Percentiles rank a stretch among this genome's conserved stretches.
phyloP scores from a whole-genome alignment of 2,888 invertebrate genomes.

The Blastobasis lacticolella region DNA sequence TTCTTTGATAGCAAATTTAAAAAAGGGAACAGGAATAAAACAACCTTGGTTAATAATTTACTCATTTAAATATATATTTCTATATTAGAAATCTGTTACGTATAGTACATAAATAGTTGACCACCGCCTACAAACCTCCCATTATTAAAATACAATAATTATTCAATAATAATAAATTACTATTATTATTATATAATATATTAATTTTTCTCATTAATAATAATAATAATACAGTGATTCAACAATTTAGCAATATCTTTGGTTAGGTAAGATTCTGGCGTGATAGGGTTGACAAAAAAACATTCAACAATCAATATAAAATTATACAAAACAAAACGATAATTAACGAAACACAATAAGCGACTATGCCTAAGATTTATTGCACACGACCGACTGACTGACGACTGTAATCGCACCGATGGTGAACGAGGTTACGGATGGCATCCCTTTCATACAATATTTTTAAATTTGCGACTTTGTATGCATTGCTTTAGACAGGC shows the following conservation, averaged over 20 bases:
- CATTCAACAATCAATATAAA: slow-evolving; percentile 43
- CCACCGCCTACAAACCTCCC: slow-evolving; percentile 19
- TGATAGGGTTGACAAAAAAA: slow-evolving; percentile 20
- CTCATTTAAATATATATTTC: slow-evolving; percentile 62
- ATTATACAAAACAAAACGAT: slow-evolving; percentile 34
- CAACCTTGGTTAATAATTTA: slow-evolving; percentile 39
- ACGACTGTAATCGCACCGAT: neutral
- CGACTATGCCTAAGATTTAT: slow-evolving; percentile 5
- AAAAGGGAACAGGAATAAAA: slow-evolving; percentile 26
- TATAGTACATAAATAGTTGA: slow-evolving; percentile 42
- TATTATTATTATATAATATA: slow-evolving; percentile 17
- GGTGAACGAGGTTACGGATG: too few species aligned
- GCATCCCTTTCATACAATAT: too few species aligned
- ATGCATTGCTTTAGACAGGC: too few species aligned
- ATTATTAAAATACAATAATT: slow-evolving; percentile 36
- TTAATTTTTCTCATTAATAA: slow-evolving; percentile 12
- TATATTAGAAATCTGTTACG: slow-evolving; percentile 61
- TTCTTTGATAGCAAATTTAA: neutral
- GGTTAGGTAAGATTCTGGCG: slow-evolving; percentile 52
- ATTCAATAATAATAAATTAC: slow-evolving; percentile 33
- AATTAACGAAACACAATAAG: slow-evolving; percentile 28
- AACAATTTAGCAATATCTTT: slow-evolving; percentile 50
- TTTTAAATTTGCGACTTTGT: too few species aligned
- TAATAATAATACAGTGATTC: slow-evolving; percentile 33
- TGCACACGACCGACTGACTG: neutral